Base-by-base conservation (phyloP, 2,797 vertebrate species). In the Melanotaenia maccullochi region DNA sequence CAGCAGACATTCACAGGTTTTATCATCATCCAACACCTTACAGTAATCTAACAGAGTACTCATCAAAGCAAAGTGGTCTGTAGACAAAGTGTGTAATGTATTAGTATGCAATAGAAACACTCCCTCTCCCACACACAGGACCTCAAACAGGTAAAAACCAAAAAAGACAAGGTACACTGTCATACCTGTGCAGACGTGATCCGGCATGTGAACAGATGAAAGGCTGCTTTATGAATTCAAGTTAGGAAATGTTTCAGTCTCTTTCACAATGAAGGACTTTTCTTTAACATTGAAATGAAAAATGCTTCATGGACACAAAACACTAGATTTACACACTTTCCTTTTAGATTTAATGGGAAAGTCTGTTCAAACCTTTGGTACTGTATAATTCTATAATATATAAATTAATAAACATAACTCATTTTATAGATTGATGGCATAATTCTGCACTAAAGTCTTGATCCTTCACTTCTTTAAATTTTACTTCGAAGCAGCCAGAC, bases 21-120 rank as follows among this genome's bases (percentile, higher is more conserved):
- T 62, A 72, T 68, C 68, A 54, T 78, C 79, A 83, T 79, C 73
- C 78, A 79, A 67, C 79, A 79, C 78, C 0, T 71, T 58, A 65
- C 68, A 52, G 68, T 77, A 79, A 84, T 70, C 76, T 68, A 78
- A 56, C 49, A 55, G 52, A 68, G 59, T 44, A 55, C 33, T 75
- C 38, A 73, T 35, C 42, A 57, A 47, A 47, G 28, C 25, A 44
- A 16, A 11, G 62, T 30, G 64, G 62, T 38, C 60, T 47, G 51
- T 14, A 38, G 22, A 51, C 38, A 65, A 5, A 65, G 8, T 20
- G 20, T 22, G 47, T 20, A 11, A 38, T 38, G 9, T 38, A 38
- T 38, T 11, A 12, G 36, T 38, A 38, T 12, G 36, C 11, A 38
- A 38, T 38, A 9, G 36, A 38, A 9, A 38, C 9, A 38, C 36